Evolutionary conservation across 2,797 vertebrate genomes (phyloP), one percentile per base, ranked within the genome.

Genomic region (Sarcoramphus papa): DNA sequence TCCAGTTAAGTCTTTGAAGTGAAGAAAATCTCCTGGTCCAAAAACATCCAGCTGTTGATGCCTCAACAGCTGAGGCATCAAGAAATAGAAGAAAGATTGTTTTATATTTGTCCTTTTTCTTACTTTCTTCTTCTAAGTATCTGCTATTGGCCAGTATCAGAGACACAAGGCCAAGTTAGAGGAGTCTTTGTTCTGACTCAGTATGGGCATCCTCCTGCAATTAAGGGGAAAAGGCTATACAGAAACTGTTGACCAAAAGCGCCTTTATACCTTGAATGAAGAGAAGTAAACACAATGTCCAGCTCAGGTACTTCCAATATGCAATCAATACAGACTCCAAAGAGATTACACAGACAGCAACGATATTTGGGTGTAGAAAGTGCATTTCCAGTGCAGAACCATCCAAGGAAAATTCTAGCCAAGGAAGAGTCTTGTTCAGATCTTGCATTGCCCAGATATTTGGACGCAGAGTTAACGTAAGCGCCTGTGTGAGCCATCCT

Each of bases 161-260:
- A 93, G 62, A 63, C 30, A 59, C 0, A 0, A 33, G 13, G 28
- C 20, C 0, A 0, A 93, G 28, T 33, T 54, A 33, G 43, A 63
- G 25, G 22, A 64, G 24, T 41, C 21, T 73, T 85, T 67, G 37
- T 63, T 94, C 59, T 79, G 33, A 37, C 28, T 53, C 27, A 5
- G 3, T 33, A 67, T 30, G 50, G 40, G 25, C 21, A 80, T 13
- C 10, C 16, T 77, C 19, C 27, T 72, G 41, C 41, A 83, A 57
- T 51, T 80, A 83, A 90, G 48, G 30, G 67, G 27, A 76, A 90
- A 85, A 79, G 6, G 4, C 35, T 75, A 6, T 18, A 62, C 6
- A 64, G 74, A 95, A 70, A 50, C 31, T 31, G 23, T 91, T 69
- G 75, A 60, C 30, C 48, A 45, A 79, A 89, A 91, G 14, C 6